A percentile compares a stretch with the other conserved stretches of the same genome.
Evolutionary conservation across 2,797 vertebrate genomes (phyloP).

Genomic region (Lepus oiostolus): DNA sequence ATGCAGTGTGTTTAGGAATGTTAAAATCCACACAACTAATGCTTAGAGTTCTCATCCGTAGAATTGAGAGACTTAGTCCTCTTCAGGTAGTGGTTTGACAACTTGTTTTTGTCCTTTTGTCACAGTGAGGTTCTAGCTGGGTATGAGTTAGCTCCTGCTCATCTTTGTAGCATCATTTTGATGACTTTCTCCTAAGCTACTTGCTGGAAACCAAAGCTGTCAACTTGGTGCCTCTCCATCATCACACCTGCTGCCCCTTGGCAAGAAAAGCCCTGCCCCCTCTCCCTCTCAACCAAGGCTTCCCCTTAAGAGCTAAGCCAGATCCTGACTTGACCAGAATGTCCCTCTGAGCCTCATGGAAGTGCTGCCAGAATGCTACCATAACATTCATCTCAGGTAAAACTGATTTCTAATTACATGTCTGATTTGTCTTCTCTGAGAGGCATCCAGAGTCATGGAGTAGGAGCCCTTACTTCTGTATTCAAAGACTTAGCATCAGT

Average conservation of each 20-base stretch:
- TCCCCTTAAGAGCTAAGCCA: background rate
- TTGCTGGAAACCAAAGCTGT: background rate
- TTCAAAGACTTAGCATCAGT: background rate
- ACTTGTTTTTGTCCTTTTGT: background rate
- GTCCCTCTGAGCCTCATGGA: background rate
- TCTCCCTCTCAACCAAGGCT: too few relatives aligned
- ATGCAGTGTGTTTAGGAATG: background rate
- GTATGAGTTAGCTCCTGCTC: too few relatives aligned
- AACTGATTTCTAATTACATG: rapidly evolving
- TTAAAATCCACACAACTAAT: background rate
- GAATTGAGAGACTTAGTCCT: background rate
- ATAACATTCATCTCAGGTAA: rapidly evolving
- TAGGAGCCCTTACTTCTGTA: background rate
- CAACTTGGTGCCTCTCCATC: background rate
- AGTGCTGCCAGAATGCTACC: rapidly evolving
- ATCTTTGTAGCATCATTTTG: background rate
- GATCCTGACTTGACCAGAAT: rapidly evolving
- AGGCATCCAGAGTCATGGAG: background rate
- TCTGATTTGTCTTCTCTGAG: background rate
- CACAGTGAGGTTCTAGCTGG: background rate
- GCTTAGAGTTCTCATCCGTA: background rate
- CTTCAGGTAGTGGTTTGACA: background rate
- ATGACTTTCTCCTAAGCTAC: background rate
- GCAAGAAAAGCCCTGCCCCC: background rate
- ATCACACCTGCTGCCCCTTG: background rate